Conservation (phyloP, 2,113 vertebrate genomes). For the Tetraodon nigroviridis region DNA sequence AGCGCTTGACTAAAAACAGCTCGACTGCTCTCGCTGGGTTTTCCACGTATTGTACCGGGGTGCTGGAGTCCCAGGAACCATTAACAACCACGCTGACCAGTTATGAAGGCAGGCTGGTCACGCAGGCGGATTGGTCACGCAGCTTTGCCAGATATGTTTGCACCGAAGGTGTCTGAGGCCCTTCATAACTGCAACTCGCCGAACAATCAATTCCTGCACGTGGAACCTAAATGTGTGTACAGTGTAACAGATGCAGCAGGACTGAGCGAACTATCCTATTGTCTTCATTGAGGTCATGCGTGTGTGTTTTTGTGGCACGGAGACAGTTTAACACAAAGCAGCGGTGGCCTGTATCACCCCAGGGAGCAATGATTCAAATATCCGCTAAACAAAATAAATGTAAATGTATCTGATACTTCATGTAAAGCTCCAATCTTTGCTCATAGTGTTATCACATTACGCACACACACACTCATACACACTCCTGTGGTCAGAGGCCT, state of each 20-base stretch:
- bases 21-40: conserved; percentile 37
- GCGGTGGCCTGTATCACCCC: conserved; percentile 12
- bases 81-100: conserved; percentile 16
- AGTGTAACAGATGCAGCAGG: too few relatives aligned
- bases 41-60: conserved; percentile 39
- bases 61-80: too few relatives aligned
- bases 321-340: conserved; percentile 21
- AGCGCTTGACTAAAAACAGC: conserved; percentile 56
- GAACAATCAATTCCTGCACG: neutral
- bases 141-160: conserved; percentile 14
- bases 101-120: conserved; percentile 11
- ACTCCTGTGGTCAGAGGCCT: conserved; percentile 22
- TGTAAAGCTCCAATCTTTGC: conserved; percentile 5
- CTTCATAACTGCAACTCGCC: too few relatives aligned
- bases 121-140: conserved; percentile 21
- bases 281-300: neutral
- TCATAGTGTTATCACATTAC: conserved; percentile 8
- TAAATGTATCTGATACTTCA: conserved; percentile 28
- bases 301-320: neutral
- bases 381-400: conserved; percentile 12
- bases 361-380: conserved; percentile 29
- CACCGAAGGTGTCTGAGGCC: neutral
- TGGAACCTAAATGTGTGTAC: neutral
- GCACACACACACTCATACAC: conserved; percentile 3
- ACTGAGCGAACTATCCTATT: too few relatives aligned